These are phyloP conservation scores for Corythaixoides concolor DNA, from an alignment of 2,113 vertebrate species.

Conservation along the genomic window DNA sequence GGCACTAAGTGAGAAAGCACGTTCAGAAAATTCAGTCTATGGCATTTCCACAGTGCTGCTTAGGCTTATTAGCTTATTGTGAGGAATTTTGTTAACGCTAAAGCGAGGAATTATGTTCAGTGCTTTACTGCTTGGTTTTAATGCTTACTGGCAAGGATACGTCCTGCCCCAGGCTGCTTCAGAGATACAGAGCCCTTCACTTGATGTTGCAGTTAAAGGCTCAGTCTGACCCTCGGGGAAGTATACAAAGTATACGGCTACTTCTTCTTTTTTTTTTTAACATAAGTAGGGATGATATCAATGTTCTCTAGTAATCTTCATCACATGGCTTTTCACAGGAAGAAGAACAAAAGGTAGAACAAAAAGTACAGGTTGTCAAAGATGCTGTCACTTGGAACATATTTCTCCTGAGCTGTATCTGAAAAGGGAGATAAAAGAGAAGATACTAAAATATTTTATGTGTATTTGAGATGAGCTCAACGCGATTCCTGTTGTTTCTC, in stretches of 20 bases:
- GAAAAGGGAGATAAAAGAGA: conserved; percentile 65
- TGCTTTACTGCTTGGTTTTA: not conserved
- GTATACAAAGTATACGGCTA: not conserved
- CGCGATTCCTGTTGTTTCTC: conserved; percentile 35
- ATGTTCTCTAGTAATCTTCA: conserved; percentile 35
- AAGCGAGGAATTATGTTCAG: not conserved
- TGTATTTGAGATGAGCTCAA: conserved; percentile 60
- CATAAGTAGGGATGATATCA: not conserved
- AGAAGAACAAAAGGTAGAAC: conserved; percentile 62
- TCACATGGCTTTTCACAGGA: not conserved
- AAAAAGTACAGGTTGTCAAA: conserved; percentile 63
- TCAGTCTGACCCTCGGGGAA: conserved; percentile 11
- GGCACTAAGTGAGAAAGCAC: not conserved
- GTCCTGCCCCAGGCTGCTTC: not conserved
- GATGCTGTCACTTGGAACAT: conserved; percentile 56
- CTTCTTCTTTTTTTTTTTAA: not conserved
- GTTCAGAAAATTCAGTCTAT: not conserved
- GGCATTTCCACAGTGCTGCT: not conserved
- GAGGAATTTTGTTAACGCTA: not conserved
- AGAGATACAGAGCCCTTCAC: not conserved
- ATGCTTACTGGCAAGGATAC: not conserved
- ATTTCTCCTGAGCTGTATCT: conserved; percentile 57
- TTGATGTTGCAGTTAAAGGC: conserved; percentile 7
- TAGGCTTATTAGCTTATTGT: not conserved
- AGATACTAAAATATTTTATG: conserved; percentile 64